A percentile compares a stretch with the other conserved stretches of the same genome.
Conservation (phyloP, 2,888 invertebrate species). For the Drosophila infuscata region DNA sequence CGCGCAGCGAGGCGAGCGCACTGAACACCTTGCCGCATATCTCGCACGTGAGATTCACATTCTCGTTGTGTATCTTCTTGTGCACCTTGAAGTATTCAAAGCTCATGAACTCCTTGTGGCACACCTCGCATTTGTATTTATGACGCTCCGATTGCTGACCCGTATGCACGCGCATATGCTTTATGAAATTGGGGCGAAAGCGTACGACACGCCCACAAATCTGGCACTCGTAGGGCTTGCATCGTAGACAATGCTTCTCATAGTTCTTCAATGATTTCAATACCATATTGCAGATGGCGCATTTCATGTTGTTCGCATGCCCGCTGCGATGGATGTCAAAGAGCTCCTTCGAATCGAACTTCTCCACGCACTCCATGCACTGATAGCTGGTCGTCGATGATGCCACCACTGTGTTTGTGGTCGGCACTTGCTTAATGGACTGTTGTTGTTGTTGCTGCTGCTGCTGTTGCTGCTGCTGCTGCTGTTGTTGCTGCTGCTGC, state of each 20-base stretch:
- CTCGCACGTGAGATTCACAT: conserved; percentile 86
- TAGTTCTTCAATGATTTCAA: conserved; percentile 85
- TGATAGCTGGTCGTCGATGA: conserved; percentile 76
- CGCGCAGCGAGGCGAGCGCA: conserved; percentile 84
- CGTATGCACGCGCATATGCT: conserved; percentile 85
- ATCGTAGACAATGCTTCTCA: conserved; percentile 84
- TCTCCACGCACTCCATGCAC: conserved; percentile 83
- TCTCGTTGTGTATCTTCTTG: conserved; percentile 87
- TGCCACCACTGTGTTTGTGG: conserved; percentile 28
- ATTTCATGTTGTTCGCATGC: conserved; percentile 85
- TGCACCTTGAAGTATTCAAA: conserved; percentile 87
- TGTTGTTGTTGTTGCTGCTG: conserved; percentile 44
- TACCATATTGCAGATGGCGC: conserved; percentile 85
- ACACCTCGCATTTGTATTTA: conserved; percentile 86
- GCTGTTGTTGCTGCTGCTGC: conserved; percentile 33
- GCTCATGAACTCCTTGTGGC: conserved; percentile 87
- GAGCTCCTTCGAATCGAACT: conserved; percentile 84
- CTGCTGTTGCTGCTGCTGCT: conserved; percentile 38
- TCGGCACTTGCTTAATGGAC: conserved; percentile 23
- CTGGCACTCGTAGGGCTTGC: conserved; percentile 85
- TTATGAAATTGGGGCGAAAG: conserved; percentile 85
- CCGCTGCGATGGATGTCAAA: conserved; percentile 85
- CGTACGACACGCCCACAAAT: conserved; percentile 85
- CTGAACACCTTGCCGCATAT: conserved; percentile 86
- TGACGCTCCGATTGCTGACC: conserved; percentile 85